Conservation (phyloP, 2,113 vertebrate species). For the Anarrhichthys ocellatus region DNA sequence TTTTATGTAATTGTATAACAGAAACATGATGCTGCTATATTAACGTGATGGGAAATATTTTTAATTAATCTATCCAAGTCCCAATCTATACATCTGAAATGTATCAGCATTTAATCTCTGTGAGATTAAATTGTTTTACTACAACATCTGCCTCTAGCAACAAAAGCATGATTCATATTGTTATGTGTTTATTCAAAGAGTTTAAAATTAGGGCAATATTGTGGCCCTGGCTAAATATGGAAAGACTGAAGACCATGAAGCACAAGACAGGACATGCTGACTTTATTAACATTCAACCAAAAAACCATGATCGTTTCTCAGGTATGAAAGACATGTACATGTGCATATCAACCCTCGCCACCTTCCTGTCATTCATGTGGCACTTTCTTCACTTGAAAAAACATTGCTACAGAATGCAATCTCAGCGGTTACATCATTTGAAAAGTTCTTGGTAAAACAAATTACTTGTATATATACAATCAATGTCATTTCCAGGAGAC, state of each 20-base stretch:
- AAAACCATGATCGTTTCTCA: neutral
- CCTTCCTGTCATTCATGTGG: neutral
- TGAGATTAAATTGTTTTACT: neutral
- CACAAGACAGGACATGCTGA: neutral
- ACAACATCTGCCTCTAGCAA: neutral
- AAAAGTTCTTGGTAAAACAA: neutral
- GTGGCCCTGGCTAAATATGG: neutral
- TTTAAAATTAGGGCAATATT: neutral
- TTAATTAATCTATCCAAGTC: neutral
- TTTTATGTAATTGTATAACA: neutral
- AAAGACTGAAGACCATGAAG: neutral
- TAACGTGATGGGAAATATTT: neutral
- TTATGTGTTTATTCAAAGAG: slow-evolving; percentile 1
- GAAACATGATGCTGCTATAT: neutral
- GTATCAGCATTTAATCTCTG: too few species aligned
- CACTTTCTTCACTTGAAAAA: neutral
- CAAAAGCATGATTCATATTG: neutral
- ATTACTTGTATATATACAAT: neutral
- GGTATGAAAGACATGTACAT: neutral
- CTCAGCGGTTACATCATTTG: neutral
- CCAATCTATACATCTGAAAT: neutral
- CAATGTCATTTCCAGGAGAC: neutral
- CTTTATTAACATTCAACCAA: neutral
- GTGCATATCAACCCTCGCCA: neutral
- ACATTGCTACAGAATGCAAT: neutral